phyloP scores from a whole-genome alignment of 2,888 invertebrate genomes.

The Patella depressa region DNA sequence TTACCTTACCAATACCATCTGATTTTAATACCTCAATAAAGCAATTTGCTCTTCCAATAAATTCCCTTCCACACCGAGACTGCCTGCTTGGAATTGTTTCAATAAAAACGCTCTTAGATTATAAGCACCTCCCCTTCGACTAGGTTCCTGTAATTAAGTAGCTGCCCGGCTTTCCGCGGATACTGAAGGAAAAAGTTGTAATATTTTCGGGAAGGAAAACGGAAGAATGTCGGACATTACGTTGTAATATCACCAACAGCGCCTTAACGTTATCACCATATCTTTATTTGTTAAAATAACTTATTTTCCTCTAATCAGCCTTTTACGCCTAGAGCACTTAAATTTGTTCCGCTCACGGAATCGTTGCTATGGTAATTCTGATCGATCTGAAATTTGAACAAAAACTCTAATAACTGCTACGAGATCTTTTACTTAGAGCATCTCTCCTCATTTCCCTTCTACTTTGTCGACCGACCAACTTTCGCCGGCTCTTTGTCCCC shows the following conservation, averaged over 20 bases:
- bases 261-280: constrained; percentile 36
- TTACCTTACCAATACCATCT: too few relatives aligned
- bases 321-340: constrained; percentile 45
- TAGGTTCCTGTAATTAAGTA: constrained; percentile 1
- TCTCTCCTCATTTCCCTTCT: constrained; percentile 48
- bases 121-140: constrained; percentile 1
- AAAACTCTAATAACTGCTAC: constrained; percentile 51
- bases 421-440: constrained; percentile 50
- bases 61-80: not conserved
- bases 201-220: constrained; percentile 42
- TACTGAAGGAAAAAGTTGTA: constrained; percentile 26
- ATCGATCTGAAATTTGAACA: constrained; percentile 47
- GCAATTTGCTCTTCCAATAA: constrained; percentile 1
- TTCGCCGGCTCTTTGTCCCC: constrained; percentile 43
- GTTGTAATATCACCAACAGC: constrained; percentile 34
- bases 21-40: too few relatives aligned
- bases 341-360: constrained; percentile 52
- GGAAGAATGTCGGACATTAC: constrained; percentile 37
- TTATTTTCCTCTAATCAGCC: constrained; percentile 46
- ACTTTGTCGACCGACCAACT: constrained; percentile 43
- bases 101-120: not conserved
- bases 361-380: constrained; percentile 43
- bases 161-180: not conserved
- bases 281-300: constrained; percentile 54
- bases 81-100: not conserved